These are phyloP conservation scores for Orthonyx spaldingii DNA, from an alignment of 2,113 vertebrate genomes.

Conservation along the genomic window DNA sequence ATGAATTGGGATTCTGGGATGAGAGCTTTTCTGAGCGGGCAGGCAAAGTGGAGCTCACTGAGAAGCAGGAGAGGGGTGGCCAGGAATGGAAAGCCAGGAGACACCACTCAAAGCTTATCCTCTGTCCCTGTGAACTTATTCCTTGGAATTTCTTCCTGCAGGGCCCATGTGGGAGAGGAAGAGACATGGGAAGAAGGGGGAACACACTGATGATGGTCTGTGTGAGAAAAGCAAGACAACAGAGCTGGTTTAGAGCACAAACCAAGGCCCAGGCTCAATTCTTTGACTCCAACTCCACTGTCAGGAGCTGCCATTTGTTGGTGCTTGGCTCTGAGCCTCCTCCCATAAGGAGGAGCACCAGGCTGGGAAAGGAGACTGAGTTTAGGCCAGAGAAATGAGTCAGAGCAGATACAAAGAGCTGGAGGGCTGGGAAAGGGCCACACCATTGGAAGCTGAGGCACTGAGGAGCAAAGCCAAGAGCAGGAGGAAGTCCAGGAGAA, in stretches of 20 bases:
- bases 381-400: not conserved
- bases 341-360: not conserved
- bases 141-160: not conserved
- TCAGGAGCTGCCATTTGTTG: not conserved
- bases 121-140: not conserved
- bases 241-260: not conserved
- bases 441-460: not conserved
- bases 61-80: not conserved
- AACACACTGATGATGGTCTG: rapidly evolving
- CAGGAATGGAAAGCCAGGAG: not conserved
- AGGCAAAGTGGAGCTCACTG: not conserved
- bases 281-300: not conserved
- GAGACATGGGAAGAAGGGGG: not conserved
- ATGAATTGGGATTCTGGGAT: not conserved
- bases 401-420: not conserved
- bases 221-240: not conserved
- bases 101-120: not conserved
- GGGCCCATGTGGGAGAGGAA: not conserved
- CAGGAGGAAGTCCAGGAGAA: not conserved
- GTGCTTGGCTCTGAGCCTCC: not conserved
- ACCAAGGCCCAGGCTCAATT: not conserved
- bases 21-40: not conserved
- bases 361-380: not conserved
- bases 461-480: not conserved
- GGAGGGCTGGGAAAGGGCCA: not conserved